Percentiles rank a stretch among this genome's conserved stretches.
Evolutionary conservation across 2,797 vertebrate genomes (phyloP).

Genomic region (Brachyrhaphis roseni): DNA sequence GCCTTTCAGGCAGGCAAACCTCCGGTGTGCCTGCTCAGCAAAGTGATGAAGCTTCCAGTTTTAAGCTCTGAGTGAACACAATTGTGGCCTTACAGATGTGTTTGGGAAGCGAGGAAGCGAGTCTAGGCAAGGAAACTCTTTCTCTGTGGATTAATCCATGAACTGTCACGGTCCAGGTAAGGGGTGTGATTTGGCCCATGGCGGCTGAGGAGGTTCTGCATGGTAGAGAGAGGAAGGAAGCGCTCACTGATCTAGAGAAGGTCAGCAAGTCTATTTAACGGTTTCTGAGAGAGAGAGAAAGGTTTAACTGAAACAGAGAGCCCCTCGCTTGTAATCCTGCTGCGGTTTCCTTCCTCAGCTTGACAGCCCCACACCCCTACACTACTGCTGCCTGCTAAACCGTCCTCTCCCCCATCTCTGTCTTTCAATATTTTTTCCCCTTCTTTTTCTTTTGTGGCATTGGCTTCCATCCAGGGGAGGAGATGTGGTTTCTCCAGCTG

Average conservation of each 20-base stretch:
- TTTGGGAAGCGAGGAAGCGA: constrained; percentile 45
- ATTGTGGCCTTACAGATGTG: constrained; percentile 25
- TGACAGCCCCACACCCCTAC: constrained; percentile 56
- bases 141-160: constrained; percentile 59
- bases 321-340: constrained; percentile 66
- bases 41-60: constrained; percentile 43
- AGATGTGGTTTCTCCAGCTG: constrained; percentile 80
- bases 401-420: constrained; percentile 15
- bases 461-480: constrained; percentile 71
- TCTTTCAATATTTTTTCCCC: constrained; percentile 37
- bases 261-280: constrained; percentile 73
- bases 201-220: constrained; percentile 47
- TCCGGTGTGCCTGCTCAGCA: constrained; percentile 69
- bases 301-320: constrained; percentile 75
- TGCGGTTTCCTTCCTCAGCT: constrained; percentile 76
- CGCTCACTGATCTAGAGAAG: constrained; percentile 53
- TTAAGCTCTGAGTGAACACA: constrained; percentile 22
- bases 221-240: constrained; percentile 67
- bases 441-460: constrained; percentile 65
- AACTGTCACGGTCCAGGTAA: constrained; percentile 37
- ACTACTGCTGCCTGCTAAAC: constrained; percentile 56
- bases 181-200: constrained; percentile 58
- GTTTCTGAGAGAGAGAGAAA: constrained; percentile 62
- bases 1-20: constrained; percentile 45
- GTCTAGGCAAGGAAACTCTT: constrained; percentile 45